Evolutionary conservation across 2,113 vertebrate genomes (phyloP), one percentile per base, ranked within the genome.

Genomic region (Hyperopisus bebe): DNA sequence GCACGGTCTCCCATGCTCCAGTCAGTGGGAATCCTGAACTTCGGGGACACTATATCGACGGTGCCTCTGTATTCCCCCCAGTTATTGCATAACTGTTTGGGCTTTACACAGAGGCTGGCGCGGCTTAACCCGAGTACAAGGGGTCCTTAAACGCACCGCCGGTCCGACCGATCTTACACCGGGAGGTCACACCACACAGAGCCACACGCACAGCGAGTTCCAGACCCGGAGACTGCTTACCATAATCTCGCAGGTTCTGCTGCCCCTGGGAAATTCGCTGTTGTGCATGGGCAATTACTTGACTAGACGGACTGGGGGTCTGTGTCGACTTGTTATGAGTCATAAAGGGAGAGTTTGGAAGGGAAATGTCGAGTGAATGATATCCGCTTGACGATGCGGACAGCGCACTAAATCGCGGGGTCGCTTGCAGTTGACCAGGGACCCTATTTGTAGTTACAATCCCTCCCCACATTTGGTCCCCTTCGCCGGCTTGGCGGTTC

Each of bases 371-470:
- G 93, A 95, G 96, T 92, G 98, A 98, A 95, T 97, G 98, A 95
- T 98, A 98, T 90, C 98, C 98, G 92, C 97, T 98, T 94, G 98
- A 99, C 53, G 96, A 95, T 91, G 97, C 97, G 90, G 96, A 95
- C 91, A 95, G 92, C 91, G 95, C 93, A 90, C 96, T 96, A 95
- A 95, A 97, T 90, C 96, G 92, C 84, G 96, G 96, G 77, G 97
- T 96, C 92, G 97, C 96, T 86, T 94, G 96, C 92, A 96, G 97
- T 94, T 96, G 97, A 50, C 95, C 96, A 84, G 92, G 93, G 1
- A 96, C 96, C 91, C 95, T 96, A 94, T 95, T 95, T n/a, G 94
- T 91, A 93, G 96, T 92, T 91, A 93, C 93, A 94, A 92, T 90
- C 66, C 95, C 94, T 94, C 94, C 93, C 94, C 95, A 94, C n/a